A percentile compares a stretch with the other conserved stretches of the same genome.
phyloP scores from a whole-genome alignment of 1,140 invertebrate species.

The Panulirus ornatus region DNA sequence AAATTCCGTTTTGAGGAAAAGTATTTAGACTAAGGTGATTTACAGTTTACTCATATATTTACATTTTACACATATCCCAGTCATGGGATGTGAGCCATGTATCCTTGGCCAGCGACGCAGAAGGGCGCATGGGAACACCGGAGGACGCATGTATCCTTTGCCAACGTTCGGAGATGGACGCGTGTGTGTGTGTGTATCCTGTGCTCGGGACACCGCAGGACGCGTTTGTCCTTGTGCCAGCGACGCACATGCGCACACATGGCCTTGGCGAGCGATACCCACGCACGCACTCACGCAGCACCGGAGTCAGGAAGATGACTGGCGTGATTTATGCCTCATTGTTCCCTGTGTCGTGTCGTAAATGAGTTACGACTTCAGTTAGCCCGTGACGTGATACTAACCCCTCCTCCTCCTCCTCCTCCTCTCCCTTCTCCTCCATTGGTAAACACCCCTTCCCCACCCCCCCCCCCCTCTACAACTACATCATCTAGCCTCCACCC shows the following conservation, averaged over 20 bases:
- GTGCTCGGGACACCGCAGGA: too few species aligned
- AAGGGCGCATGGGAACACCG: too few species aligned
- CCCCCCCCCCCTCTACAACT: not conserved
- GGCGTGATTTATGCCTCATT: constrained; percentile 67
- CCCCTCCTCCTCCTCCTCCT: not conserved
- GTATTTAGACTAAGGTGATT: too few species aligned
- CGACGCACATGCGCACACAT: constrained; percentile 20
- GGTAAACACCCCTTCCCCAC: not conserved
- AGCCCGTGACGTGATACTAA: constrained; percentile 52
- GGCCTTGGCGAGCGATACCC: constrained; percentile 1
- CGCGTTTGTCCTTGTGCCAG: too few species aligned
- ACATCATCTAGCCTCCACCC: not conserved
- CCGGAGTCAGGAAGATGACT: constrained; percentile 62
- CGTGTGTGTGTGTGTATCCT: too few species aligned
- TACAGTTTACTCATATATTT: too few species aligned
- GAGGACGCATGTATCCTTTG: too few species aligned
- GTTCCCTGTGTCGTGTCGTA: constrained; percentile 58
- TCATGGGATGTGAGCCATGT: too few species aligned
- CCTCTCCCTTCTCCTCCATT: not conserved
- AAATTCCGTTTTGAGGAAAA: too few species aligned
- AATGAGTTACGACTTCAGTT: constrained; percentile 67
- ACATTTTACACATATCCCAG: too few species aligned
- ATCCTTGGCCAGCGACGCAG: too few species aligned
- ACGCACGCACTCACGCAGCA: not conserved
- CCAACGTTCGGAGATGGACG: too few species aligned